Evolutionary conservation across 2,113 vertebrate species (phyloP).

Genomic region (Lathamus discolor): DNA sequence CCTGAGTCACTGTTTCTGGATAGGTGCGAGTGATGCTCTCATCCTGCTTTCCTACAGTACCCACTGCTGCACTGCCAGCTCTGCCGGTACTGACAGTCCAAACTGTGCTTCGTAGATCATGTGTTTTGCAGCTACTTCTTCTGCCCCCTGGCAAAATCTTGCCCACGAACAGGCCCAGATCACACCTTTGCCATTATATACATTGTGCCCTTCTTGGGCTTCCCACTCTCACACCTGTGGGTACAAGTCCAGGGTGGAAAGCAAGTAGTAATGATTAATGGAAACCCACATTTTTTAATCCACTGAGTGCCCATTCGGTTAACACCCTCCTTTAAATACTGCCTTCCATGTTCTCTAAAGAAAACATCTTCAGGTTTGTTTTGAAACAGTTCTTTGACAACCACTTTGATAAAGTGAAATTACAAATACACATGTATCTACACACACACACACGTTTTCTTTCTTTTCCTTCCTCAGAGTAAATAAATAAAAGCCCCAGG

Average conservation of each 20-base stretch:
- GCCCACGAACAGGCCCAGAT: neutral
- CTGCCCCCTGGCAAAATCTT: neutral
- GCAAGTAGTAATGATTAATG: rapidly evolving
- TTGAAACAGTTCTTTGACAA: neutral
- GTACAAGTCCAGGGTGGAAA: neutral
- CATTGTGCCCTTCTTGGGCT: neutral
- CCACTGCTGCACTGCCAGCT: neutral
- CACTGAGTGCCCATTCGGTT: neutral
- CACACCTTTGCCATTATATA: neutral
- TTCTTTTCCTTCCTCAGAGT: neutral
- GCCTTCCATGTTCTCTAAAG: neutral
- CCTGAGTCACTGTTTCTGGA: neutral
- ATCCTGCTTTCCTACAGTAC: neutral
- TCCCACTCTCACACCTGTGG: neutral
- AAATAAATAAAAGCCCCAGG: neutral
- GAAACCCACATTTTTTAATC: neutral
- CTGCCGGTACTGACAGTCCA: neutral
- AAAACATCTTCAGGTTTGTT: neutral
- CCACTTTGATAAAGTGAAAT: neutral
- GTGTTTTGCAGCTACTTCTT: neutral
- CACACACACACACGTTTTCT: neutral
- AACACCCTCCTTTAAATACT: neutral
- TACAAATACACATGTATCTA: neutral
- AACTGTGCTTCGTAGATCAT: neutral
- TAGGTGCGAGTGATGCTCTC: neutral